A percentile compares a stretch with the other conserved stretches of the same genome.
Evolutionary conservation across 2,888 invertebrate species (phyloP).

Genomic region (Linnaemya tessellans): DNA sequence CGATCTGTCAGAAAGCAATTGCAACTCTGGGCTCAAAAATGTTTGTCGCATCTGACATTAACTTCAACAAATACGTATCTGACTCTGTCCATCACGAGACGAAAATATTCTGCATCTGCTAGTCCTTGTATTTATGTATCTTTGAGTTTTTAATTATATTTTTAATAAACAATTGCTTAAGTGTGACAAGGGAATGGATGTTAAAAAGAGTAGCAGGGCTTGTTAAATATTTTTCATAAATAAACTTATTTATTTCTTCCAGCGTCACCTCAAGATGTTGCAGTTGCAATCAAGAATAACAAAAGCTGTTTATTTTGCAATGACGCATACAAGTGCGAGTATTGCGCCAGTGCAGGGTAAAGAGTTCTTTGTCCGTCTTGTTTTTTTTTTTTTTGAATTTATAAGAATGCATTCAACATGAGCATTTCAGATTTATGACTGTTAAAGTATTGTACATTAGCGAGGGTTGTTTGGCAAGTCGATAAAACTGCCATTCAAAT

Average conservation of each 20-base stretch:
- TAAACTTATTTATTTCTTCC: constrained; percentile 4
- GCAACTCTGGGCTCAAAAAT: neutral
- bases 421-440: neutral
- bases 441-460: neutral
- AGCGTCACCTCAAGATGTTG: constrained; percentile 39
- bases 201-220: neutral
- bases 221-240: neutral
- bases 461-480: neutral
- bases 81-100: constrained; percentile 13
- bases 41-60: neutral
- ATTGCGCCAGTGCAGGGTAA: constrained; percentile 7
- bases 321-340: neutral
- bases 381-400: constrained; percentile 19
- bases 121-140: neutral
- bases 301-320: neutral
- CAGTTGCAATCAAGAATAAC: constrained; percentile 1
- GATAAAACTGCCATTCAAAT: neutral
- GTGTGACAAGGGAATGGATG: neutral
- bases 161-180: constrained; percentile 22
- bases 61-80: neutral
- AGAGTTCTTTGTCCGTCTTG: constrained; percentile 33
- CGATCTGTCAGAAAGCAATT: too few relatives aligned
- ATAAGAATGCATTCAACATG: constrained; percentile 35
- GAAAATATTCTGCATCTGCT: constrained; percentile 13
- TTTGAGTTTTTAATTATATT: constrained; percentile 25